Evolutionary conservation across 2,113 vertebrate species (phyloP).

Genomic region (Platichthys flesus): DNA sequence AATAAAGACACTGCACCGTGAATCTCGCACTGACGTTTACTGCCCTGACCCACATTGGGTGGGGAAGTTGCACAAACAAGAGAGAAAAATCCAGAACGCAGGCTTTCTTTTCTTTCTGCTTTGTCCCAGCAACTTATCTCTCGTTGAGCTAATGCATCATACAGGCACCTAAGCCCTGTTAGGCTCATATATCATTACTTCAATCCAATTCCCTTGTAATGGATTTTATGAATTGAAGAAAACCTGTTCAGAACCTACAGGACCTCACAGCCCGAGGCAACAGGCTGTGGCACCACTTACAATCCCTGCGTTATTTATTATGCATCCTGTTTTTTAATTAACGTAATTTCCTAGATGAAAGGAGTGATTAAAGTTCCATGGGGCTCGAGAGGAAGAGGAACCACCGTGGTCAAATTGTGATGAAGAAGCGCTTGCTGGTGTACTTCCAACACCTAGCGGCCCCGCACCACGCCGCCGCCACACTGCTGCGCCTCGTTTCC

Average conservation of each 20-base stretch:
- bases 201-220: slow-evolving; percentile 41
- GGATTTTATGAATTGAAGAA: slow-evolving; percentile 43
- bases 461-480: slow-evolving; percentile 4
- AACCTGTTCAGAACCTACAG: slow-evolving; percentile 57
- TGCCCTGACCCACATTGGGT: slow-evolving; percentile 51
- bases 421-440: slow-evolving; percentile 55
- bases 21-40: neutral
- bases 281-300: slow-evolving; percentile 54
- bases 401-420: slow-evolving; percentile 70
- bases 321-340: slow-evolving; percentile 78
- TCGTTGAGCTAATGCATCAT: slow-evolving; percentile 32
- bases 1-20: neutral
- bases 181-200: slow-evolving; percentile 36
- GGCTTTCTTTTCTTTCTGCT: slow-evolving; percentile 5
- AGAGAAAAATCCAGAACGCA: slow-evolving; percentile 26
- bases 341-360: slow-evolving; percentile 78
- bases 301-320: slow-evolving; percentile 66
- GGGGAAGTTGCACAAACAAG: slow-evolving; percentile 45
- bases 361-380: slow-evolving; percentile 69
- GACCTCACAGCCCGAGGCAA: slow-evolving; percentile 47
- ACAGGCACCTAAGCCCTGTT: slow-evolving; percentile 23
- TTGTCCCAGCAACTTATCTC: slow-evolving; percentile 40
- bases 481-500: slow-evolving; percentile 55
- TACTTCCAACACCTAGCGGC: slow-evolving; percentile 53
- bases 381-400: slow-evolving; percentile 68